Conservation (phyloP, 1,140 invertebrate genomes). For the Drosophila varians region DNA sequence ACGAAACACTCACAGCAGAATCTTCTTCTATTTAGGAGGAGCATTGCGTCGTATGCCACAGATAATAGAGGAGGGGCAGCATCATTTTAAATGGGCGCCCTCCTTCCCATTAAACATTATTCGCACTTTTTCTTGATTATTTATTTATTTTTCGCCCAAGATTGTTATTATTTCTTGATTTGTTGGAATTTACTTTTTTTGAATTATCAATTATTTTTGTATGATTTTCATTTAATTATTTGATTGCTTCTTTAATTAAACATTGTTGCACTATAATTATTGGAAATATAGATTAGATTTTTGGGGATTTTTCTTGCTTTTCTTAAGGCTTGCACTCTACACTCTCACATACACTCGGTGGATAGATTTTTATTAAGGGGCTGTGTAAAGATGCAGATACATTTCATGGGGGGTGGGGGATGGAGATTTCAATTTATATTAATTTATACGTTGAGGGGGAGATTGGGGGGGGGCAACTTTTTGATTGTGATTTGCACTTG, state of each 20-base stretch:
- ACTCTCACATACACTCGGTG: slow-evolving; percentile 4
- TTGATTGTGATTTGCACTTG: slow-evolving; percentile 11
- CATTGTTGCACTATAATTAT: slow-evolving; percentile 48
- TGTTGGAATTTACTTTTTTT: slow-evolving; percentile 2
- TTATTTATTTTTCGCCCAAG: neutral
- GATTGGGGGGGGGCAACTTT: neutral
- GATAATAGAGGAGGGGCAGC: slow-evolving; percentile 69
- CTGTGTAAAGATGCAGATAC: slow-evolving; percentile 6
- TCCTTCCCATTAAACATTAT: slow-evolving; percentile 69
- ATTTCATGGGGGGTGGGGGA: neutral
- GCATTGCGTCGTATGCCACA: slow-evolving; percentile 58
- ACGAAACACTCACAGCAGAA: slow-evolving; percentile 63
- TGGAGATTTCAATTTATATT: neutral
- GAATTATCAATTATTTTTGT: slow-evolving; percentile 8
- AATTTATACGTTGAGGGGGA: neutral
- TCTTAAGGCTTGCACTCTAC: no score
- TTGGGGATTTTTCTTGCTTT: slow-evolving; percentile 8
- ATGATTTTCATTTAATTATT: slow-evolving; percentile 15
- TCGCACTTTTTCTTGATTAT: slow-evolving; percentile 15
- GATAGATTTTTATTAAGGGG: neutral
- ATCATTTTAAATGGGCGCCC: slow-evolving; percentile 77
- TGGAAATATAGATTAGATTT: slow-evolving; percentile 10
- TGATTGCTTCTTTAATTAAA: slow-evolving; percentile 39
- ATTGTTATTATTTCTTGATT: neutral
- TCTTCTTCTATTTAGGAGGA: slow-evolving; percentile 68